Conservation (phyloP, 2,888 invertebrate species). For the Drosophila atripex region DNA sequence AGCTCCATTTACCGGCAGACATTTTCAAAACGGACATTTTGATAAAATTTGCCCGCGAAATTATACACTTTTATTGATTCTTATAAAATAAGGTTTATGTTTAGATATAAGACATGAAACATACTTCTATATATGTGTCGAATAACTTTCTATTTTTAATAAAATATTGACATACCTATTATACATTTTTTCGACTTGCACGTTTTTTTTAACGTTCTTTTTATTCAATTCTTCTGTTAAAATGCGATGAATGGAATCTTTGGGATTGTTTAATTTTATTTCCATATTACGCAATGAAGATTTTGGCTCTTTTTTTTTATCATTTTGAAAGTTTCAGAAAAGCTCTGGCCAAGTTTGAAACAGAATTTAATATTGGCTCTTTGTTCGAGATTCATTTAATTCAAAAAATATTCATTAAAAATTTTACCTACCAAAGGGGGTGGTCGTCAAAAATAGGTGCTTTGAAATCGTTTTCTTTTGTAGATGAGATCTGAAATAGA, state of each 20-base stretch:
- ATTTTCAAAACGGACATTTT: slow-evolving; percentile 26
- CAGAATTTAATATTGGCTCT: background rate
- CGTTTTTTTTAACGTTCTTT: slow-evolving; percentile 17
- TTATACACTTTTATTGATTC: slow-evolving; percentile 1
- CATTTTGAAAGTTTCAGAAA: background rate
- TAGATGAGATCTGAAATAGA: slow-evolving; percentile 21
- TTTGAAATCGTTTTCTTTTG: background rate
- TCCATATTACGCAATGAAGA: background rate
- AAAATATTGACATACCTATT: slow-evolving; percentile 21
- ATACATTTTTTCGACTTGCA: background rate
- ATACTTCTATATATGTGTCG: too few species aligned
- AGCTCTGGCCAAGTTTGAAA: background rate
- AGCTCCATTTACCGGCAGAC: slow-evolving; percentile 10
- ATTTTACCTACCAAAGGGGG: background rate
- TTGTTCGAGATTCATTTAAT: background rate
- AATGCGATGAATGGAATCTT: slow-evolving; percentile 1
- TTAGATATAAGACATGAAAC: too few species aligned
- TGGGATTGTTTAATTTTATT: background rate
- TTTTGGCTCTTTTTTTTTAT: background rate
- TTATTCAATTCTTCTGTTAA: background rate
- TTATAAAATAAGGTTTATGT: too few species aligned
- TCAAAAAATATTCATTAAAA: background rate
- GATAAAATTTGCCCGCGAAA: slow-evolving; percentile 19
- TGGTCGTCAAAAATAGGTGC: background rate
- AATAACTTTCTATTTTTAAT: background rate